phyloP scores from a whole-genome alignment of 2,113 vertebrate genomes.

The Nanorana parkeri region DNA sequence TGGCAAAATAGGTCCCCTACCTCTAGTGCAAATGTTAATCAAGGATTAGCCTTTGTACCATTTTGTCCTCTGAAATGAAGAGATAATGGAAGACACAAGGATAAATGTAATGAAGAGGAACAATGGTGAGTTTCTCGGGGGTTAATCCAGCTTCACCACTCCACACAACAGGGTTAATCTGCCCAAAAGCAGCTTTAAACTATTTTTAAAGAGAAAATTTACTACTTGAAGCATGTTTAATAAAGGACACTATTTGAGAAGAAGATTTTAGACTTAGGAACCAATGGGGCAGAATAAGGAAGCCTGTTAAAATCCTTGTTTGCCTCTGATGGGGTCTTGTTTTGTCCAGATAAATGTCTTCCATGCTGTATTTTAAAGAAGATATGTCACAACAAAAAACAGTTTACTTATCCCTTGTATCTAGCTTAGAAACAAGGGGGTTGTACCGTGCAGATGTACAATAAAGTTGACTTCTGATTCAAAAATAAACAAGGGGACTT shows the following conservation, averaged over 20 bases:
- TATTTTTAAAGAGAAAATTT: constrained; percentile 70
- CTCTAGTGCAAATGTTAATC: constrained; percentile 65
- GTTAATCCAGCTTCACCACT: constrained; percentile 73
- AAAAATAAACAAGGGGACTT: no score
- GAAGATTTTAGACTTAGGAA: constrained; percentile 72
- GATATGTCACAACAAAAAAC: constrained; percentile 51
- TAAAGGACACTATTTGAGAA: constrained; percentile 72
- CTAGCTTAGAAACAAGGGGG: constrained; percentile 3
- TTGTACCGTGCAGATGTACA: no score
- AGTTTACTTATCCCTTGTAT: constrained; percentile 59
- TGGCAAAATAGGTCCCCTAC: constrained; percentile 60
- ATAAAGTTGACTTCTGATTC: no score
- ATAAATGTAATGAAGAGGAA: constrained; percentile 75
- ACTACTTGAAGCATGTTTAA: constrained; percentile 71
- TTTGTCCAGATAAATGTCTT: constrained; percentile 67
- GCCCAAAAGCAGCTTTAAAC: constrained; percentile 64
- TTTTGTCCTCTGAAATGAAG: constrained; percentile 70
- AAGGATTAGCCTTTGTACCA: constrained; percentile 68
- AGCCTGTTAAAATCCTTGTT: constrained; percentile 68
- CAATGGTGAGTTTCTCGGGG: constrained; percentile 68
- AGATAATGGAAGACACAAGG: constrained; percentile 74
- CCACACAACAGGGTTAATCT: constrained; percentile 75
- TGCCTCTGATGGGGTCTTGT: constrained; percentile 64
- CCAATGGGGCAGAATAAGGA: constrained; percentile 68
- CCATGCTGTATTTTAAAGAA: constrained; percentile 64